These are phyloP conservation scores for Dione vanillae DNA, from an alignment of 2,888 invertebrate species.

Conservation along the genomic window DNA sequence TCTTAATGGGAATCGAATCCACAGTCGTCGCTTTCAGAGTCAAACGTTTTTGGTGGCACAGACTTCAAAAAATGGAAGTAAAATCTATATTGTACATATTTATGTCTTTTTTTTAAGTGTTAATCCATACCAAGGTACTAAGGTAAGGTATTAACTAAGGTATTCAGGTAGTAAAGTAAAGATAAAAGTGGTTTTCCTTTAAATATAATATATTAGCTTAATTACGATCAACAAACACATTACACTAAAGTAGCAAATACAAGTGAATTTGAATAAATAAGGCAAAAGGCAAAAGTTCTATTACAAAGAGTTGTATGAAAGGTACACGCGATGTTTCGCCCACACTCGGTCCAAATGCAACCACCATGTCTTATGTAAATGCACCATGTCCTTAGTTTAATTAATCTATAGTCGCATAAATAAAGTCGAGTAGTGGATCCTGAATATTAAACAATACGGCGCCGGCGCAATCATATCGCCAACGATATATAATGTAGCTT, in stretches of 20 bases:
- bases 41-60: no score
- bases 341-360: constrained; percentile 77
- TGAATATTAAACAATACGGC: constrained; percentile 67
- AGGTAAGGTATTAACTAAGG: no score
- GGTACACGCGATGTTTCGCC: constrained; percentile 56
- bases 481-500: constrained; percentile 30
- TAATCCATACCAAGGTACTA: no score
- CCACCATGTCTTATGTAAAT: constrained; percentile 83
- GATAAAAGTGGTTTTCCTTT: no score
- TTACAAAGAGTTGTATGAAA: constrained; percentile 38
- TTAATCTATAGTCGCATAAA: constrained; percentile 82
- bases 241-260: constrained; percentile 20
- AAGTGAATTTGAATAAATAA: constrained; percentile 24
- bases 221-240: not conserved
- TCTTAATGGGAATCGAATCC: no score
- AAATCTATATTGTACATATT: no score
- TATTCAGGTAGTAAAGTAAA: no score
- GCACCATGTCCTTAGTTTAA: constrained; percentile 78
- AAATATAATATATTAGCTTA: not conserved
- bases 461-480: constrained; percentile 51
- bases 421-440: constrained; percentile 72
- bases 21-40: no score
- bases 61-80: no score
- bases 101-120: no score
- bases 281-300: constrained; percentile 43